Evolutionary conservation across 2,888 invertebrate genomes (phyloP).

Genomic region (Cataglyphis rosenhaueri): DNA sequence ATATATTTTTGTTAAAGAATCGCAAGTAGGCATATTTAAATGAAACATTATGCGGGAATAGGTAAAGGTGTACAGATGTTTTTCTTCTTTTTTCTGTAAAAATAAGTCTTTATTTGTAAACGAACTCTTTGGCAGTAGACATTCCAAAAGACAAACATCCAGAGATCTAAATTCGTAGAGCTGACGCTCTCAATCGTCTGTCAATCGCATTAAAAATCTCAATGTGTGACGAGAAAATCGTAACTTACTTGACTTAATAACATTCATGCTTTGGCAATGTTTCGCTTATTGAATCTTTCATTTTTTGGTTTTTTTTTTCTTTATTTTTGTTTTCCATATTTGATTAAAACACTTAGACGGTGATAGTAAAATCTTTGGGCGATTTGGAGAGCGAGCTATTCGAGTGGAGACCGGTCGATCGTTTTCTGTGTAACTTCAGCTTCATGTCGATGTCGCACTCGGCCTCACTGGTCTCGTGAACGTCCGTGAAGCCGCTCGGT

Average conservation of each 20-base stretch:
- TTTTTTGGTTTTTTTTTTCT: constrained; percentile 31
- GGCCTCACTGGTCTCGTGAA: constrained; percentile 83
- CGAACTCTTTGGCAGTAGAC: constrained; percentile 72
- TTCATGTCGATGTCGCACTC: constrained; percentile 85
- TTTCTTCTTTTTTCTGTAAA: constrained; percentile 67
- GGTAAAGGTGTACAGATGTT: background rate
- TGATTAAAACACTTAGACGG: constrained; percentile 82
- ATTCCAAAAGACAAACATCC: constrained; percentile 68
- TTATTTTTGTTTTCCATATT: constrained; percentile 56
- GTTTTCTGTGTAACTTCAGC: constrained; percentile 80
- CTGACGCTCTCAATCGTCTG: constrained; percentile 46
- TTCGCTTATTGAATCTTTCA: constrained; percentile 61
- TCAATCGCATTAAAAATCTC: constrained; percentile 66
- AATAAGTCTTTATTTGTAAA: constrained; percentile 76
- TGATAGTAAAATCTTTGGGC: constrained; percentile 85
- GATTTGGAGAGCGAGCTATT: constrained; percentile 82
- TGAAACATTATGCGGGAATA: background rate
- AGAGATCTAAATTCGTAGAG: constrained; percentile 62
- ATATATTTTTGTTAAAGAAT: constrained; percentile 4
- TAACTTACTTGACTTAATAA: constrained; percentile 56
- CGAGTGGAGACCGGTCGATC: constrained; percentile 73
- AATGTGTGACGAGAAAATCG: constrained; percentile 58
- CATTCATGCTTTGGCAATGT: constrained; percentile 68
- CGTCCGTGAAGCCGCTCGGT: constrained; percentile 85
- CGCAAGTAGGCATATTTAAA: constrained; percentile 1